A percentile compares a stretch with the other conserved stretches of the same genome.
Conservation (phyloP, 2,113 vertebrate species). For the Thalassarche chlororhynchos region DNA sequence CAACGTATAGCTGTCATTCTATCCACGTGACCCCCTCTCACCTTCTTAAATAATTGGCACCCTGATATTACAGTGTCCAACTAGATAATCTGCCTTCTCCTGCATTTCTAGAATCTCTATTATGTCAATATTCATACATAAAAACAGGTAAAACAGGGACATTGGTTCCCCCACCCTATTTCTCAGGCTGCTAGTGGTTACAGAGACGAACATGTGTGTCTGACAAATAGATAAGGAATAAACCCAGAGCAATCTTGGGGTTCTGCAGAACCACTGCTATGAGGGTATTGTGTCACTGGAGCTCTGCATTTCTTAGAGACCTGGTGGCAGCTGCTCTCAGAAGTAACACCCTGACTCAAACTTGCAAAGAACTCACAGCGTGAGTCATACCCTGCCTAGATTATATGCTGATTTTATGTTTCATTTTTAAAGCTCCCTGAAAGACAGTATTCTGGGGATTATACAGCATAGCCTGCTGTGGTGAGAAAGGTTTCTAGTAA, state of each 20-base stretch:
- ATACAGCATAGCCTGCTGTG: neutral
- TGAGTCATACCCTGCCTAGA: neutral
- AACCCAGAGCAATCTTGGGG: neutral
- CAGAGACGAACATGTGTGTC: neutral
- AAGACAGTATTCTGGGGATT: neutral
- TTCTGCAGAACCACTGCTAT: neutral
- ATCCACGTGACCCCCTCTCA: neutral
- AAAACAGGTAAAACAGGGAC: neutral
- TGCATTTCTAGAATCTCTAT: neutral
- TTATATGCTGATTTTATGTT: neutral
- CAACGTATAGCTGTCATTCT: neutral
- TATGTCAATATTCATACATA: neutral
- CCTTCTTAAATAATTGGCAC: neutral
- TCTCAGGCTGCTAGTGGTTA: neutral
- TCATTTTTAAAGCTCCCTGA: neutral
- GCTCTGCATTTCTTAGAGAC: neutral
- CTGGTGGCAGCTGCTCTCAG: neutral
- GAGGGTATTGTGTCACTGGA: neutral
- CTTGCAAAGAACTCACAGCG: neutral
- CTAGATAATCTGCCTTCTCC: neutral
- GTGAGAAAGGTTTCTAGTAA: slow-evolving; percentile 2
- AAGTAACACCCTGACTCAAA: slow-evolving; percentile 10
- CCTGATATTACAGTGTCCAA: neutral
- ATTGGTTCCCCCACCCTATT: neutral
- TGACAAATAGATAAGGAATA: neutral